Base-by-base conservation (phyloP, 1,140 invertebrate species). In the Trachymyrmex cornetzi region DNA sequence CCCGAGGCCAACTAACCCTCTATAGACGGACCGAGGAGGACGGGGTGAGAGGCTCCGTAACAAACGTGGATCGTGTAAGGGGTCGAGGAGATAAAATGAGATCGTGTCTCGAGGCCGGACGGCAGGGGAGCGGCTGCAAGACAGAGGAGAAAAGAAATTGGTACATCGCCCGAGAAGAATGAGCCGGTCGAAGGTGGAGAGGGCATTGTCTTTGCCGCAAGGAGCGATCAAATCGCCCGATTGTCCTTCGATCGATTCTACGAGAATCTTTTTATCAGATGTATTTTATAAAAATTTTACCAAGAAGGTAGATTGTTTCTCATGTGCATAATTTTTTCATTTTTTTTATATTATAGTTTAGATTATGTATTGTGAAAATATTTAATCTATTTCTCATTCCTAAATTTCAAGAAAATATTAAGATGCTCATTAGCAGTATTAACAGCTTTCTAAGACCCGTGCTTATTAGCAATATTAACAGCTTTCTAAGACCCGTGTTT, bases 31-130 rank as follows among this genome's bases (percentile, higher is more conserved):
- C 16, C 5, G 30, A 50, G 77, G 66, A 53, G 44, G 64, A 53
- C 74, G 80, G 53, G 79, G 61, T 30, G 74, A 61, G 77, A 85
- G 86, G 66, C 84, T 71, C 86, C 86, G 92, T 92, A 93, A 95
- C 94, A 95, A 94, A 94, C 93, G 94, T 90, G 91, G 90, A 91
- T 94, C 93, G 88, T 94, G 93, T 94, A 94, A 94, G 93, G 93
- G 94, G 93, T 92, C 90, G 91, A 89, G 89, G 86, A 94, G 93
- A 94, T 95, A 94, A 95, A 95, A 95, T 94, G 93, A 94, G 94
- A 94, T 94, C 94, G 93, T 94, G 94, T 95, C 93, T 90, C 69
- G 69, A 79, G 90, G 74, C 88, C 61, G 55, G 67, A 1, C n/a
- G 61, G 6, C 24, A 69, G 22, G 84, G 91, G 90, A 30, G 66